These are phyloP conservation scores for Edolisoma coerulescens DNA, from an alignment of 2,113 vertebrate genomes.

Conservation along the genomic window DNA sequence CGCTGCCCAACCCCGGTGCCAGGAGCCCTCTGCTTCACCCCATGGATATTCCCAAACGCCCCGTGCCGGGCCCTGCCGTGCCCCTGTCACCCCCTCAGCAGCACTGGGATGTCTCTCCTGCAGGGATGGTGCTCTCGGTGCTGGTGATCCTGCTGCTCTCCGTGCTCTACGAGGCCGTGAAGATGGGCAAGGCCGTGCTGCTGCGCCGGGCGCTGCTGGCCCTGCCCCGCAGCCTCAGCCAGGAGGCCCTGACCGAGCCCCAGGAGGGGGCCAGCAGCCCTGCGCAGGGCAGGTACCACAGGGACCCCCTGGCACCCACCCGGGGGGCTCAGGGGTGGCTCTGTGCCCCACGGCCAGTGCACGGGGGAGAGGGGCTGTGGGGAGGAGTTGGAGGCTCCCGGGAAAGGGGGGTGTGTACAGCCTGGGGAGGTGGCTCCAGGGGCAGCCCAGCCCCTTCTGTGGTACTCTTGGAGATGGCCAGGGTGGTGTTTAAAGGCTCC, in stretches of 20 bases:
- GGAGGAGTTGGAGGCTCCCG: fast-evolving
- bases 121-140: constrained; percentile 88
- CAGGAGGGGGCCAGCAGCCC: not conserved
- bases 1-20: not conserved
- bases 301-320: not conserved
- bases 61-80: fast-evolving
- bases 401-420: not conserved
- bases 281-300: not conserved
- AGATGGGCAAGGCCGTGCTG: constrained; percentile 82
- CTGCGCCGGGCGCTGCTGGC: constrained; percentile 8
- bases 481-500: not conserved
- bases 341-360: fast-evolving
- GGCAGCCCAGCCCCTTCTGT: fast-evolving
- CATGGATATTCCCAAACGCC: fast-evolving
- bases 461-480: not conserved
- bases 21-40: not conserved
- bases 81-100: fast-evolving
- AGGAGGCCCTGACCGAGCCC: constrained; percentile 28
- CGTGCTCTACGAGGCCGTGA: constrained; percentile 84
- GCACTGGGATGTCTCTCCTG: not conserved
- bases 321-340: fast-evolving
- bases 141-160: constrained; percentile 85
- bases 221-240: constrained; percentile 1
- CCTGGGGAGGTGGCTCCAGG: not conserved
- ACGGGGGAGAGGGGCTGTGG: not conserved